phyloP scores from a whole-genome alignment of 2,888 invertebrate species.

The Ditula angustiorana region DNA sequence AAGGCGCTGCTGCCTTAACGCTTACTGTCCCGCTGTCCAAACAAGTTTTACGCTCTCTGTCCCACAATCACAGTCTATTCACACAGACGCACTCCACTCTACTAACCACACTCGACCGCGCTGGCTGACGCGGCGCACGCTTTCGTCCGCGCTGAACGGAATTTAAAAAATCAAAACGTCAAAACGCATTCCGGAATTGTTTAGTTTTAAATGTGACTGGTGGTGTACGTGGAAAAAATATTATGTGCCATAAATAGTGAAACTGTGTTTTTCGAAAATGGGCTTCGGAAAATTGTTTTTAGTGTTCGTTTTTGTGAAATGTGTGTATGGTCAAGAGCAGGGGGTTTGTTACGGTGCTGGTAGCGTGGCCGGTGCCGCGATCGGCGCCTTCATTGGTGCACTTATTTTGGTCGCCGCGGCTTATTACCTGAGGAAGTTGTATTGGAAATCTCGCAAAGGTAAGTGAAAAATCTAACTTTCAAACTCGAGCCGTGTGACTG shows the following conservation, averaged over 20 bases:
- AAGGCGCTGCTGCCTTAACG: slow-evolving; percentile 46
- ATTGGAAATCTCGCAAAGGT: slow-evolving; percentile 87
- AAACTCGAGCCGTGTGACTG: neutral
- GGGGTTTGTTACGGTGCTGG: slow-evolving; percentile 88
- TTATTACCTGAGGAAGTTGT: slow-evolving; percentile 86
- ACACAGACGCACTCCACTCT: slow-evolving; percentile 44
- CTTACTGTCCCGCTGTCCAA: slow-evolving; percentile 60
- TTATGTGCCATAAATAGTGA: slow-evolving; percentile 74
- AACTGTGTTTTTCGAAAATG: slow-evolving; percentile 62
- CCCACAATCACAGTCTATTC: slow-evolving; percentile 77
- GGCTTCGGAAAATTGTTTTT: slow-evolving; percentile 73
- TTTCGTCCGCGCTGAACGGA: slow-evolving; percentile 49
- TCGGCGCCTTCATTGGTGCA: slow-evolving; percentile 89
- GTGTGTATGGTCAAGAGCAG: slow-evolving; percentile 78
- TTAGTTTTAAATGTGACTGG: slow-evolving; percentile 70
- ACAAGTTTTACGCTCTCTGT: slow-evolving; percentile 77
- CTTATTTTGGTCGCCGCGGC: slow-evolving; percentile 85
- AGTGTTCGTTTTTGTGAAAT: slow-evolving; percentile 75
- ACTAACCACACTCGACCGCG: slow-evolving; percentile 66
- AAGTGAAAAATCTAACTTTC: slow-evolving; percentile 49
- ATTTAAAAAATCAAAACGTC: slow-evolving; percentile 53
- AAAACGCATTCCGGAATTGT: slow-evolving; percentile 61
- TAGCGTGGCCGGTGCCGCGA: slow-evolving; percentile 89
- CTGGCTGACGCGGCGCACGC: slow-evolving; percentile 72
- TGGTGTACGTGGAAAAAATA: slow-evolving; percentile 59